phyloP scores from a whole-genome alignment of 2,888 invertebrate genomes.

The Oscheius sp. region DNA sequence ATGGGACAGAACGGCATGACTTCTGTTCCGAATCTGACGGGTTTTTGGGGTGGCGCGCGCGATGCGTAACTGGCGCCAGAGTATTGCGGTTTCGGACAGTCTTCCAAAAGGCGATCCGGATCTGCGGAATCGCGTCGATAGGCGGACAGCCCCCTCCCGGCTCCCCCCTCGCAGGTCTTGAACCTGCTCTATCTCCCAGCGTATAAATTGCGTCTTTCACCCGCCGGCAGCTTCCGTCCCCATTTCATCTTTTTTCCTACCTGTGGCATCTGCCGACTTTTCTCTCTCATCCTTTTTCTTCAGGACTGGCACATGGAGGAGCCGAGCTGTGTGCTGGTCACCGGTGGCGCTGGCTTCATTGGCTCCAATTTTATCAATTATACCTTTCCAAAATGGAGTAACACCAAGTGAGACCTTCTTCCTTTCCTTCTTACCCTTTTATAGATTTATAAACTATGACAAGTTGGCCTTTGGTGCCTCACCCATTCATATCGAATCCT shows the following conservation, averaged over 20 bases:
- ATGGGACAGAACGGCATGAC: constrained; percentile 4
- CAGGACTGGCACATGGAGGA: constrained; percentile 34
- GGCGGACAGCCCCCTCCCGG: background rate
- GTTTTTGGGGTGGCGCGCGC: background rate
- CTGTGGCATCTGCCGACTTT: background rate
- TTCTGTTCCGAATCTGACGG: constrained; percentile 21
- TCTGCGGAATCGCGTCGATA: no score
- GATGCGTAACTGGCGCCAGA: background rate
- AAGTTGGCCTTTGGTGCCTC: constrained; percentile 66
- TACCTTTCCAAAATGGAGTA: constrained; percentile 62
- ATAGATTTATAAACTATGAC: constrained; percentile 66
- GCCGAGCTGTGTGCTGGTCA: constrained; percentile 61
- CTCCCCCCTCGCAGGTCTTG: constrained; percentile 8
- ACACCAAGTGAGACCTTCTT: constrained; percentile 50
- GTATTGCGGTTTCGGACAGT: constrained; percentile 16
- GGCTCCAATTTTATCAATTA: constrained; percentile 69
- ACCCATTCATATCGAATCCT: constrained; percentile 42
- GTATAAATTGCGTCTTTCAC: constrained; percentile 25
- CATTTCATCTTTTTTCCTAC: no score
- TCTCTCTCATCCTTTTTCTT: no score
- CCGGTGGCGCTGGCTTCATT: constrained; percentile 70
- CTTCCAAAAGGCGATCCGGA: constrained; percentile 22
- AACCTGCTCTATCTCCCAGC: constrained; percentile 24
- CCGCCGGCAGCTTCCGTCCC: constrained; percentile 27
- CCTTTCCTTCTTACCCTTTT: background rate